These are phyloP conservation scores for Chloroceryle amazona DNA, from an alignment of 2,797 vertebrate species.

Conservation along the genomic window DNA sequence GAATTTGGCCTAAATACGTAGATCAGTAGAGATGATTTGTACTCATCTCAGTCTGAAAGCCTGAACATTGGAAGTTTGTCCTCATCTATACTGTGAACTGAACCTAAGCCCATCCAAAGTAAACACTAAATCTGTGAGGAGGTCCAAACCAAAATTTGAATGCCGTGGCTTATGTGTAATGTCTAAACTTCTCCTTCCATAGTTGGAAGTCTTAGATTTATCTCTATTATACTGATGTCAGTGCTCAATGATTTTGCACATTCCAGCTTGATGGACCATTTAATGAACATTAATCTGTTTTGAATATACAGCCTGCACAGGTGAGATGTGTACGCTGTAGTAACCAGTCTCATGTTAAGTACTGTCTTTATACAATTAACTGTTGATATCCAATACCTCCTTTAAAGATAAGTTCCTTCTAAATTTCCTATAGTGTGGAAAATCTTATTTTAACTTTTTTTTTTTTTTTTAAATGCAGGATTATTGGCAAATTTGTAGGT, in stretches of 20 bases:
- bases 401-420: constrained; percentile 26
- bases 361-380: constrained; percentile 22
- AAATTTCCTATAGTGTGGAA: neutral
- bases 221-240: constrained; percentile 67
- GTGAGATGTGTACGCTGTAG: neutral
- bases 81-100: neutral
- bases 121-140: neutral
- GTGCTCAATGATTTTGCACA: constrained; percentile 47
- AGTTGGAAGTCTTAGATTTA: constrained; percentile 55
- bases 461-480: neutral
- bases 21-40: neutral
- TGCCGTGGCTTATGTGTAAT: neutral
- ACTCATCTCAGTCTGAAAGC: neutral
- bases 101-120: neutral
- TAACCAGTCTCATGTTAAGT: constrained; percentile 5
- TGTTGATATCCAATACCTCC: constrained; percentile 9
- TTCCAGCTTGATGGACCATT: constrained; percentile 63
- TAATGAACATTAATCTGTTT: constrained; percentile 75
- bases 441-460: neutral
- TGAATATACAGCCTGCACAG: constrained; percentile 53
- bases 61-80: neutral
- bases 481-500: neutral
- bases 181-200: constrained; percentile 19
- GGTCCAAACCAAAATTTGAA: neutral
- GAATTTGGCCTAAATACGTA: neutral